These are phyloP conservation scores for Drosophila percnosoma DNA, from an alignment of 2,888 invertebrate genomes.

Conservation along the genomic window DNA sequence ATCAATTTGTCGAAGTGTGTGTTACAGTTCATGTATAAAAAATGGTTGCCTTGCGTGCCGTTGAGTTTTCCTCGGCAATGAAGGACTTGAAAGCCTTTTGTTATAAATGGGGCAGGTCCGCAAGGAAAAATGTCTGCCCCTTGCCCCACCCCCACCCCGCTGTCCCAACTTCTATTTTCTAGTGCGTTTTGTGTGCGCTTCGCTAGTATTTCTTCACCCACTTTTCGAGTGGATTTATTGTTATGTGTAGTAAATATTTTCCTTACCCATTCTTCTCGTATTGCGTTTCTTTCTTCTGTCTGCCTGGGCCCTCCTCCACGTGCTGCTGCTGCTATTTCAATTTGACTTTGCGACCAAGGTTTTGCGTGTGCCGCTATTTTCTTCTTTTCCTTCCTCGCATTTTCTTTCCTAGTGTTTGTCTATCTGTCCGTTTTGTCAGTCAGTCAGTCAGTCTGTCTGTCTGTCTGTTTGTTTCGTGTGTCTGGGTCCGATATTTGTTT, in stretches of 20 bases:
- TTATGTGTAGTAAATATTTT: slow-evolving; percentile 81
- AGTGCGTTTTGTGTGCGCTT: slow-evolving; percentile 62
- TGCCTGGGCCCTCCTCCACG: not conserved
- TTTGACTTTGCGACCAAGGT: slow-evolving; percentile 68
- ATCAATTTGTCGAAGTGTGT: slow-evolving; percentile 81
- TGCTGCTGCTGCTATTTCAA: slow-evolving; percentile 45
- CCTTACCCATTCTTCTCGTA: slow-evolving; percentile 46
- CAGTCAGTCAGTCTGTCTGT: slow-evolving; percentile 6
- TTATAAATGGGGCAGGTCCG: slow-evolving; percentile 54
- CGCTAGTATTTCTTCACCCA: slow-evolving; percentile 42
- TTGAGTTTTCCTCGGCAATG: slow-evolving; percentile 40
- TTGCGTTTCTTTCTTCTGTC: slow-evolving; percentile 31
- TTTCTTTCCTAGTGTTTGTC: slow-evolving; percentile 28
- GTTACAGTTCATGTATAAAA: slow-evolving; percentile 70
- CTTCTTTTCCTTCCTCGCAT: not conserved
- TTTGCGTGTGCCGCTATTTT: slow-evolving; percentile 58
- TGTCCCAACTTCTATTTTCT: slow-evolving; percentile 5
- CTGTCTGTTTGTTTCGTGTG: slow-evolving; percentile 16
- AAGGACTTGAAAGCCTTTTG: slow-evolving; percentile 64
- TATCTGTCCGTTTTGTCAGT: slow-evolving; percentile 32
- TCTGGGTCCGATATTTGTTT: slow-evolving; percentile 49
- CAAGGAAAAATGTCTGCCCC: slow-evolving; percentile 23
- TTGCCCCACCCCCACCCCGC: not conserved
- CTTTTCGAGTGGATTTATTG: slow-evolving; percentile 77
- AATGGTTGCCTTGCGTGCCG: slow-evolving; percentile 62